Evolutionary conservation across 53 echinoderm and acorn worm genomes (phyloP), one percentile per base, ranked within the genome.

Genomic region (Crossaster papposus): DNA sequence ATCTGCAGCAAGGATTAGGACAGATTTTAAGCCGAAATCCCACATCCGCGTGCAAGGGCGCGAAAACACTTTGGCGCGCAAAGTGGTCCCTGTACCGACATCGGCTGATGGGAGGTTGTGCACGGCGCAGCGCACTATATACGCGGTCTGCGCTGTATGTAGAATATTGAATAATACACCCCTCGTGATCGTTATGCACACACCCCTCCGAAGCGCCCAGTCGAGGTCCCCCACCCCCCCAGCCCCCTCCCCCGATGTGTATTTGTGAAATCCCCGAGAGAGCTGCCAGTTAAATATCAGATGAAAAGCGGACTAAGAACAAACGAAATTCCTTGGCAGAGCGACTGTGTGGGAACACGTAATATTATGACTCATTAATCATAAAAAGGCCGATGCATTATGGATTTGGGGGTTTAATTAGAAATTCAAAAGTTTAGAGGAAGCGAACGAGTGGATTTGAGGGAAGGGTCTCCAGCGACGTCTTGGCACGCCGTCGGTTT

Each of bases 311-410:
- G 44, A 14, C 65, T 65, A 70, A 83, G 83, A 68, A 44, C 23
- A 72, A 72, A 38, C 63, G 34, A 23, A 83, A 51, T 72, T 72
- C 72, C 24, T 52, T 31, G 2, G 53, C 72, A 26, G 71, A 72
- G 70, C 53, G 84, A 72, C 84, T 84, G 44, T 44, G 44, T 44
- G 38, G 72, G 71, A 84, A 84, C 73, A 51, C 73, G 73, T 84
- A n/a, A n/a, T n/a, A 72, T 84, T 71, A 84, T 84, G 84, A 84
- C 72, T 84, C 84, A 84, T 84, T 84, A 84, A 84, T 84, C 72
- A 84, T 84, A 84, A 84, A 84, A 44, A 44, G 44, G 51, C 53
- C 84, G 70, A 84, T 84, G 84, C 84, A 84, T 84, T 72, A 84
- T 84, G 72, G 72, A 84, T 84, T 18, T 51, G 44, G 84, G 18